Evolutionary conservation across 2,797 vertebrate genomes (phyloP).

Genomic region (Thunnus albacares): DNA sequence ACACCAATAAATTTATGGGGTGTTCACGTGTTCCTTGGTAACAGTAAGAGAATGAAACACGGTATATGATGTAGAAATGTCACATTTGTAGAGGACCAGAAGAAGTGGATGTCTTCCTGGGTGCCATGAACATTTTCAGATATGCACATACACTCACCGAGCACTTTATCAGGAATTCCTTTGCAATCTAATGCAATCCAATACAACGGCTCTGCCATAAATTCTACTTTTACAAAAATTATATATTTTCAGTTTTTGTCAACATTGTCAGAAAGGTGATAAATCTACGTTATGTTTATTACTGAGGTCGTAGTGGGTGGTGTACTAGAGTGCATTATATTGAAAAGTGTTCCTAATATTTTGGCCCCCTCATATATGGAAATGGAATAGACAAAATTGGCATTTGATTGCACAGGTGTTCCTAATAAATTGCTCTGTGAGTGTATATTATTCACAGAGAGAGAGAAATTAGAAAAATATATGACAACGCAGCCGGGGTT

Average conservation of each 20-base stretch:
- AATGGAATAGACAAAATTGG: no score
- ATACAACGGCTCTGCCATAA: neutral
- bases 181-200: neutral
- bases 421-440: neutral
- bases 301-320: neutral
- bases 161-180: neutral
- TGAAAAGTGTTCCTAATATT: no score
- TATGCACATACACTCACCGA: neutral
- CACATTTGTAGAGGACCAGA: neutral
- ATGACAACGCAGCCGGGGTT: neutral
- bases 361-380: no score
- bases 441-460: neutral
- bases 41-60: neutral
- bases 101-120: no score
- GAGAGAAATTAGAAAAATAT: neutral
- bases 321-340: no score
- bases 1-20: neutral
- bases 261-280: neutral
- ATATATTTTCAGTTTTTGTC: neutral
- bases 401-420: neutral
- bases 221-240: neutral
- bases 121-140: slow-evolving; percentile 7
- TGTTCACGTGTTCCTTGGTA: neutral
- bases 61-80: neutral
- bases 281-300: neutral